phyloP scores from a whole-genome alignment of 2,888 invertebrate species.

The Euproctis similis region DNA sequence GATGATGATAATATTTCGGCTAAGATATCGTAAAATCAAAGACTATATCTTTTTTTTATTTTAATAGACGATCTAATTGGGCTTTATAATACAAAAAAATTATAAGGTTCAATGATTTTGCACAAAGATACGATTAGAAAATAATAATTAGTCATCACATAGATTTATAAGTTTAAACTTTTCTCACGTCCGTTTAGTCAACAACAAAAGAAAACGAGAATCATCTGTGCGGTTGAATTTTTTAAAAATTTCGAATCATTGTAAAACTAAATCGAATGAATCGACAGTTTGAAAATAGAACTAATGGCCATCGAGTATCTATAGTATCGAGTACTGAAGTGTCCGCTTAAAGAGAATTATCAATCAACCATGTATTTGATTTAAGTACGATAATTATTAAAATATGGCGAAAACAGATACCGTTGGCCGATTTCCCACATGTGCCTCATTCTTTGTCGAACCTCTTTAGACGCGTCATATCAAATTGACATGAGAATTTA shows the following conservation, averaged over 20 bases:
- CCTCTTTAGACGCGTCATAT: constrained; percentile 18
- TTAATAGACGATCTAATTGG: too few relatives aligned
- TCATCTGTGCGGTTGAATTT: too few relatives aligned
- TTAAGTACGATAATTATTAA: constrained; percentile 36
- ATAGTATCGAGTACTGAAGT: constrained; percentile 23
- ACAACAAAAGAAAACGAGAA: constrained; percentile 55
- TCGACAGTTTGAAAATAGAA: constrained; percentile 46
- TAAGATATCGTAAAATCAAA: too few relatives aligned
- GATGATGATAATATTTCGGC: too few relatives aligned
- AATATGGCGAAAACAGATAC: constrained; percentile 30
- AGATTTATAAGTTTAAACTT: constrained; percentile 28
- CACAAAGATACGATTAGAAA: constrained; percentile 11
- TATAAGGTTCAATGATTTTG: constrained; percentile 15
- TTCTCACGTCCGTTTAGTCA: constrained; percentile 46
- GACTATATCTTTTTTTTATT: too few relatives aligned
- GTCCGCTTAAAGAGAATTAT: constrained; percentile 49
- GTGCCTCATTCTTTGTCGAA: constrained; percentile 13
- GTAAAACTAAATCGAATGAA: constrained; percentile 64
- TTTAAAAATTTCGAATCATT: constrained; percentile 54
- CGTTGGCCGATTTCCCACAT: constrained; percentile 29
- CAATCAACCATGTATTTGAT: constrained; percentile 43
- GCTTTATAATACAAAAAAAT: too few relatives aligned
- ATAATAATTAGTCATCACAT: constrained; percentile 25
- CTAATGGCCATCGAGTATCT: constrained; percentile 32
- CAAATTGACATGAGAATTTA: constrained; percentile 26